Base-by-base conservation (phyloP, 2,113 vertebrate species). In the Phasianus colchicus region DNA sequence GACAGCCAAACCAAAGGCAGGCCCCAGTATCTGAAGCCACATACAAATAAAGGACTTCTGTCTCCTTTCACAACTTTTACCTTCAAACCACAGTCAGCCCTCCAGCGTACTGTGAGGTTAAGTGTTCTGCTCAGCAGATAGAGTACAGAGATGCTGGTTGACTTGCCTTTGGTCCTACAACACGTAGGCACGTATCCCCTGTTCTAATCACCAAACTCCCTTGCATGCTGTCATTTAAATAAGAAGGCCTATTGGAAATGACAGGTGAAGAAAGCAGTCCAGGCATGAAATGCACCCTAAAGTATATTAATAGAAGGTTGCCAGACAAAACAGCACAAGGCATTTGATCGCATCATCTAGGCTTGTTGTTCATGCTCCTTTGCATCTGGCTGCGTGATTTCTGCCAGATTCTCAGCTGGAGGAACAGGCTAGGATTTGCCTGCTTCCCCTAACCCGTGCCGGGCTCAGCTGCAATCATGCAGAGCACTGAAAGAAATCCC, bases 401-500 rank as follows among this genome's bases (percentile, higher is more conserved):
- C 89, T 96, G 95, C 92, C 95, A 97, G 95, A 94, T 86, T 93
- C 92, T 77, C 10, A 63, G 92, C 89, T 96, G 89, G 79, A 96
- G 88, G 69, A 91, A 90, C 83, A 94, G 89, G 34, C 72, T 25
- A 75, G 81, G 94, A 94, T 96, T 96, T 94, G 81, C 78, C 83
- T 89, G 89, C 81, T 73, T 74, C 83, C 67, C 92, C 88, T 58
- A 91, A 65, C 88, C 93, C 76, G 63, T 88, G 91, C 90, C 13
- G 88, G 95, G 92, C 94, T 97, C 95, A 96, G 93, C 92, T 96
- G 92, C 92, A 96, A 52, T 92, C 93, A 90, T 14, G 61, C 85
- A 91, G 92, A 90, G 83, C 83, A 8, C 86, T 95, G 92, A 97
- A 96, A 97, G 90, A 97, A 97, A 97, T 96, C 92, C 95, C 94